Percentiles rank a stretch among this genome's conserved stretches.
phyloP scores from a whole-genome alignment of 2,888 invertebrate genomes.

The Troides helena region DNA sequence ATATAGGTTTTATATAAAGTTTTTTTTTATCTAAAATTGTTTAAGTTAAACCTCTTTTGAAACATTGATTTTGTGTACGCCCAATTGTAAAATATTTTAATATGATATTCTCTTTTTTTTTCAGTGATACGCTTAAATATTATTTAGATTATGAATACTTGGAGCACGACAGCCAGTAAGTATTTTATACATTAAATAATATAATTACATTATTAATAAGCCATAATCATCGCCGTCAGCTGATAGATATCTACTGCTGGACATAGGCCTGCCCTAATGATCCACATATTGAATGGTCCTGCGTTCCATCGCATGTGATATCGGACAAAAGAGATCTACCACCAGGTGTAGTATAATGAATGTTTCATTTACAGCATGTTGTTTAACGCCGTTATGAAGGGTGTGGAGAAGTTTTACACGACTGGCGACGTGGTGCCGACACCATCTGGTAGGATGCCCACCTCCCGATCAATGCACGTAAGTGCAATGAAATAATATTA shows the following conservation, averaged over 20 bases:
- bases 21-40: too few species aligned
- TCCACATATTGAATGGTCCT: too few species aligned
- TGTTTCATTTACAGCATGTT: constrained; percentile 74
- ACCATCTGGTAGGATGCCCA: constrained; percentile 71
- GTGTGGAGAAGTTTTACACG: constrained; percentile 82
- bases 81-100: not conserved
- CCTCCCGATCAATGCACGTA: constrained; percentile 58
- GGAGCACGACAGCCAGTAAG: constrained; percentile 91
- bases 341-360: not conserved
- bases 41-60: constrained; percentile 17
- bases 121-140: constrained; percentile 82
- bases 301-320: too few species aligned
- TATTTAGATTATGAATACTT: constrained; percentile 84
- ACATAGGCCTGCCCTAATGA: too few species aligned
- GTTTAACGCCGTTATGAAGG: constrained; percentile 83
- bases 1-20: too few species aligned
- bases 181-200: constrained; percentile 49
- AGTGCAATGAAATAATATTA: constrained; percentile 34
- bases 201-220: too few species aligned
- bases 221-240: too few species aligned
- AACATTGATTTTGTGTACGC: not conserved
- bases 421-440: constrained; percentile 78
- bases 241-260: too few species aligned
- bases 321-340: too few species aligned
- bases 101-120: constrained; percentile 42